Conservation (phyloP, 2,113 vertebrate species). For the Nothoprocta perdicaria region DNA sequence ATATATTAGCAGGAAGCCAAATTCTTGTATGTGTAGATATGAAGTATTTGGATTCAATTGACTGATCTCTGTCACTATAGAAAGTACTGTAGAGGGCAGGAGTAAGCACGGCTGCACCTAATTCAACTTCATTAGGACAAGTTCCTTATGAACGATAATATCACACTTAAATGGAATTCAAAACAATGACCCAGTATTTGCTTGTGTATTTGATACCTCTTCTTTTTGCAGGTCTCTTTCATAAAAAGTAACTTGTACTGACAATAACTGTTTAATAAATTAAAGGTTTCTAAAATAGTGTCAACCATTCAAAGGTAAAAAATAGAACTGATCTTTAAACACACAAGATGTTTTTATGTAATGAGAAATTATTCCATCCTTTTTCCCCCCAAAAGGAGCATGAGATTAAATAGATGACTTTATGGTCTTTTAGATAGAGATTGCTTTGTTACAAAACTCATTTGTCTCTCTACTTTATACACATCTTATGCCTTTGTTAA, state of each 20-base stretch:
- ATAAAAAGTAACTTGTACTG: neutral
- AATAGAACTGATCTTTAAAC: neutral
- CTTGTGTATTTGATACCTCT: neutral
- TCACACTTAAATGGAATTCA: neutral
- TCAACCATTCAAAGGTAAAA: neutral
- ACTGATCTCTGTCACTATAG: neutral
- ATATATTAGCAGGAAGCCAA: neutral
- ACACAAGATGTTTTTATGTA: neutral
- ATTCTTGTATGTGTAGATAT: neutral
- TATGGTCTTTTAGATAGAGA: neutral
- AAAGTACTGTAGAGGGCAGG: neutral
- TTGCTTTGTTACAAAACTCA: neutral
- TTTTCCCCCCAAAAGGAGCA: too few species aligned
- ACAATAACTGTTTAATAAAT: neutral
- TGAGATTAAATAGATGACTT: neutral
- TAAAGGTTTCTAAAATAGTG: neutral
- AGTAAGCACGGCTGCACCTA: neutral
- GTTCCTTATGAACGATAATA: neutral
- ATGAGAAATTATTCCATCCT: neutral
- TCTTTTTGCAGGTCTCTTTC: neutral
- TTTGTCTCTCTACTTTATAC: neutral
- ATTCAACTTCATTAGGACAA: neutral
- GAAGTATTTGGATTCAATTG: neutral
- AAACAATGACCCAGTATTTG: neutral
- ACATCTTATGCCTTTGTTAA: constrained; percentile 8